phyloP scores from a whole-genome alignment of 1,140 invertebrate genomes.

The Atta texana region DNA sequence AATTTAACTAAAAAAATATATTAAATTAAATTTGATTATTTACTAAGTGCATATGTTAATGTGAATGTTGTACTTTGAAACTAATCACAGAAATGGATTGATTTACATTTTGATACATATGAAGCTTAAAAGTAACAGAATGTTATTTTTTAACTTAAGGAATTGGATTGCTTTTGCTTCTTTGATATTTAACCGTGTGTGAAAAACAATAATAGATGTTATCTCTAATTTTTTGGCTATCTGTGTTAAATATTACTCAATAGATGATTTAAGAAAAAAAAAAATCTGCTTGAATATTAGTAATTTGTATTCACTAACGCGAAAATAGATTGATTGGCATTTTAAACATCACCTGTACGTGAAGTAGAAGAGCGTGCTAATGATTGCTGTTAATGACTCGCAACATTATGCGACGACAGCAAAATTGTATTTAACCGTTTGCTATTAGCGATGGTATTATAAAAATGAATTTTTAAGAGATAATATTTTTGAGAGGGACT shows the following conservation, averaged over 20 bases:
- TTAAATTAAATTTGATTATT: too few relatives aligned
- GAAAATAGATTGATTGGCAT: conserved; percentile 22
- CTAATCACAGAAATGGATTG: too few relatives aligned
- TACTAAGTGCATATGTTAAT: too few relatives aligned
- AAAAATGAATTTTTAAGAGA: conserved; percentile 2
- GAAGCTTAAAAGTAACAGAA: too few relatives aligned
- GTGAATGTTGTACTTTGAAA: too few relatives aligned
- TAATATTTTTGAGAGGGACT: neutral
- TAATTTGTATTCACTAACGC: neutral
- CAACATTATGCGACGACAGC: neutral
- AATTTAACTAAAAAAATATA: too few relatives aligned
- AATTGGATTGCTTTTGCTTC: too few relatives aligned
- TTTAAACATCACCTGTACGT: neutral
- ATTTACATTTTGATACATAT: too few relatives aligned
- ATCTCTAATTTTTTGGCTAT: neutral
- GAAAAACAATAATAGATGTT: neutral
- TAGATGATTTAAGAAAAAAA: neutral
- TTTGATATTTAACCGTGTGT: too few relatives aligned
- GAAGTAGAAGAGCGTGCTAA: neutral
- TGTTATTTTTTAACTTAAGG: too few relatives aligned
- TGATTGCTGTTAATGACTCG: conserved; percentile 24
- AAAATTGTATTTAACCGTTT: neutral
- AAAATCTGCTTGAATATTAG: conserved; percentile 1
- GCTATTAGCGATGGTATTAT: neutral
- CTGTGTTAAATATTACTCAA: neutral